Evolutionary conservation across 1,140 invertebrate genomes (phyloP), one percentile per base, ranked within the genome.

Genomic region (Drosophila repleta): DNA sequence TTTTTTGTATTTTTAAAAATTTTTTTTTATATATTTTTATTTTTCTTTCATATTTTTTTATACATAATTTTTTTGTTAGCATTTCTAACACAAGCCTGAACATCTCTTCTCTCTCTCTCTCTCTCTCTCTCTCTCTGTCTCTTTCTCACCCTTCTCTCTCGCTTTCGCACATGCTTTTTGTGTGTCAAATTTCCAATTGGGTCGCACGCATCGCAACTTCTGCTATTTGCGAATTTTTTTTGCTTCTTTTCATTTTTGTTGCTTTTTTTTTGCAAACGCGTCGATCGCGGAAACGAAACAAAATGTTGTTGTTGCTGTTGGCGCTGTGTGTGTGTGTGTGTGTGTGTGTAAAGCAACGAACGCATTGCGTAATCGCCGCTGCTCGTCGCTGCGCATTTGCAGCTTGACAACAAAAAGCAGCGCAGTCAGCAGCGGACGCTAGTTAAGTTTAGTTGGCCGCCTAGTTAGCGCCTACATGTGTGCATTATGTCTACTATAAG

Each of bases 271-370:
- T 53, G 72, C 81, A 49, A 74, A 62, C 72, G 58, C 80, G 76
- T 74, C 74, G 84, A 88, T 89, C 84, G 77, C 84, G 84, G 79
- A 89, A 88, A 88, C 79, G 84, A 88, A 89, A 83, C 84, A 79
- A 83, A 88, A 74, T 70, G 64, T 32, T 67, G 41, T 18, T 48
- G 61, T 15, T 65, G 45, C 8, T 57, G 32, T 18, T 41, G 63
- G 32, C 43, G 32, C 68, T 58, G 26, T 68, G 26, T 72, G 57
- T 41, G 41, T 61, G 35, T 48, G 37, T 66, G 41, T 46, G 8
- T 67, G 48, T 68, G 51, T 62, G 43, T 56, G 26, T 63, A 17
- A 46, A 61, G 43, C 63, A 67, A 46, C 49, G 75, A 90, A 90
- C 87, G 85, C 87, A 90, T 90, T 90, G 87, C 87, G 87, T 90